Evolutionary conservation across 2,113 vertebrate species (phyloP), one percentile per base, ranked within the genome.

Genomic region (Nematolebias whitei): DNA sequence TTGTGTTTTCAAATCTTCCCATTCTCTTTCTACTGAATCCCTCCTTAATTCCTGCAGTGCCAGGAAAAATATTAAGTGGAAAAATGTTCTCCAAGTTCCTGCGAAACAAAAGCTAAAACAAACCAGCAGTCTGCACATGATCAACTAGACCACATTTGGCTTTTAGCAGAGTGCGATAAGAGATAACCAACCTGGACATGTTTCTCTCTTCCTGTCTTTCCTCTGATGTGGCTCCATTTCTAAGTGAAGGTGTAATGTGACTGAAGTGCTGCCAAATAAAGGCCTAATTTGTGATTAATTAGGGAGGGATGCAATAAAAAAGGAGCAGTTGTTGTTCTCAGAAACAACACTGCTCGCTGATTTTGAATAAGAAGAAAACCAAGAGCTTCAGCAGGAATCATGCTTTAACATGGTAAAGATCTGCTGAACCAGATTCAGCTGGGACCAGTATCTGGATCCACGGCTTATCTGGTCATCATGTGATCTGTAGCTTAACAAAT

Each of bases 241-340:
- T 54, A 62, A 39, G 49, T 85, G 40, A 69, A 6, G 0, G 26
- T 44, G 51, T 43, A 40, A 74, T 63, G 53, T 77, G 66, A 65
- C 29, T 48, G 35, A 71, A 71, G 55, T 60, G 50, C n/a, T 57
- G 32, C n/a, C 50, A 62, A 79, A 66, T 56, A 56, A 68, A 73
- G 53, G 52, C 49, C 52, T 39, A 69, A 63, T 77, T 66, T 61
- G 1, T 45, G 40, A 13, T 48, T 81, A 65, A 81, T 83, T 73
- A 75, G 60, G 32, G 47, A 9, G 23, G 29, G 26, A 61, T 67
- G 35, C 12, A 4, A 32, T 52, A 38, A 56, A 57, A 62, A 72
- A 75, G 47, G 54, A 38, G 26, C 55, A 76, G 67, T 43, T 66
- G 39, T 47, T 52, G 64, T 29, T 63, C 47, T 68, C 32, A 48